Evolutionary conservation across 2,797 vertebrate genomes (phyloP).

Genomic region (Poeciliopsis infans): DNA sequence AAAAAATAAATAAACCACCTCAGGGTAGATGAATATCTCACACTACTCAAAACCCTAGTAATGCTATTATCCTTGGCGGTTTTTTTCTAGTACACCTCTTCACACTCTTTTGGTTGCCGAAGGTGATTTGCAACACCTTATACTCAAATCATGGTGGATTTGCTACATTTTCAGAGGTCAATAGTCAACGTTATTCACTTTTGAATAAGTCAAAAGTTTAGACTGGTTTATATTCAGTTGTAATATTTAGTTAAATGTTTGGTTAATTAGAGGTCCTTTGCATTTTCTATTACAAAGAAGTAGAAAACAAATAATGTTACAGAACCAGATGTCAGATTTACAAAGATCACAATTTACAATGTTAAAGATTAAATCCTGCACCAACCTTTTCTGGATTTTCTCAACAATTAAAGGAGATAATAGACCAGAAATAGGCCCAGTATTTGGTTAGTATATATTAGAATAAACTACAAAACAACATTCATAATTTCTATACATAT

Average conservation of each 20-base stretch:
- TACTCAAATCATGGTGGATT: not conserved
- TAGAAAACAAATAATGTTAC: not conserved
- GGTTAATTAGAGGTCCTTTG: not conserved
- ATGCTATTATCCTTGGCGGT: not conserved
- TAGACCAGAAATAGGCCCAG: not conserved
- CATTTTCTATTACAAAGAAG: not conserved
- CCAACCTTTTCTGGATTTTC: not conserved
- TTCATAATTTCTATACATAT: not conserved
- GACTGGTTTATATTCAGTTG: not conserved
- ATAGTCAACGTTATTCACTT: not conserved
- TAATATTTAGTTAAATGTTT: not conserved
- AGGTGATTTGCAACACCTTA: not conserved
- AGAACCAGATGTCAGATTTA: not conserved
- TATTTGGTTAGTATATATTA: not conserved
- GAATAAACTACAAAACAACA: not conserved
- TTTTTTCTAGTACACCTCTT: not conserved
- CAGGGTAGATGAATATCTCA: slow-evolving; percentile 8
- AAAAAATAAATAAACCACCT: slow-evolving; percentile 4
- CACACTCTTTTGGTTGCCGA: not conserved
- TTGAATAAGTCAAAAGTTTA: not conserved
- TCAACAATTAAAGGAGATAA: not conserved
- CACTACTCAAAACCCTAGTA: not conserved
- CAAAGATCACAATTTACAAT: not conserved
- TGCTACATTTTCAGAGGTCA: not conserved
- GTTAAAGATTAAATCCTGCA: not conserved